These are phyloP conservation scores for Agrotis segetum DNA, from an alignment of 2,888 invertebrate genomes.

Conservation along the genomic window DNA sequence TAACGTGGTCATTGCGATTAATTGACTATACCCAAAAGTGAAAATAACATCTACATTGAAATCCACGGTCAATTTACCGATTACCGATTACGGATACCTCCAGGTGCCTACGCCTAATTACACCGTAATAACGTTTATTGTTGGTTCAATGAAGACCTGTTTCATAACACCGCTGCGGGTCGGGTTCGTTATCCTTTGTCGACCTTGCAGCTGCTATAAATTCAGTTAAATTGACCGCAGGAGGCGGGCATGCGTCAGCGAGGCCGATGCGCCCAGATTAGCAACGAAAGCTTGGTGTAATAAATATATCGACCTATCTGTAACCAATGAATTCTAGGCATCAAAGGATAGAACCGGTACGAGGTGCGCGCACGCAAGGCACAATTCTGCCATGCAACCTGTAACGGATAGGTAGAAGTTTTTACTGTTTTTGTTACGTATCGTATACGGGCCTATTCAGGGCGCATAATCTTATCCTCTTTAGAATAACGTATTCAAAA, in stretches of 20 bases:
- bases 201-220: constrained; percentile 89
- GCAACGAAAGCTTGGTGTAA: constrained; percentile 76
- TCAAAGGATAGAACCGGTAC: constrained; percentile 79
- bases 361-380: constrained; percentile 71
- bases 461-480: constrained; percentile 31
- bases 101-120: constrained; percentile 51
- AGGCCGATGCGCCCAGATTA: constrained; percentile 83
- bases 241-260: constrained; percentile 83
- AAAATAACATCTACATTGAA: constrained; percentile 36
- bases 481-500: constrained; percentile 53
- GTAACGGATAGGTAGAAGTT: constrained; percentile 80
- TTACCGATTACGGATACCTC: constrained; percentile 33
- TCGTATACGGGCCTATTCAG: constrained; percentile 43
- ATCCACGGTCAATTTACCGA: constrained; percentile 37
- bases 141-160: constrained; percentile 71
- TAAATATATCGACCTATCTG: constrained; percentile 66
- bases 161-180: constrained; percentile 75
- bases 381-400: constrained; percentile 78
- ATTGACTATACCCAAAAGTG: constrained; percentile 66
- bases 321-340: constrained; percentile 70
- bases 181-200: constrained; percentile 87
- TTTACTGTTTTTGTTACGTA: constrained; percentile 73
- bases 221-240: constrained; percentile 86
- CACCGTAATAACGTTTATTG: constrained; percentile 66
- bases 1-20: constrained; percentile 69